Conservation (phyloP, 2,888 invertebrate genomes). For the Melieria omissa region DNA sequence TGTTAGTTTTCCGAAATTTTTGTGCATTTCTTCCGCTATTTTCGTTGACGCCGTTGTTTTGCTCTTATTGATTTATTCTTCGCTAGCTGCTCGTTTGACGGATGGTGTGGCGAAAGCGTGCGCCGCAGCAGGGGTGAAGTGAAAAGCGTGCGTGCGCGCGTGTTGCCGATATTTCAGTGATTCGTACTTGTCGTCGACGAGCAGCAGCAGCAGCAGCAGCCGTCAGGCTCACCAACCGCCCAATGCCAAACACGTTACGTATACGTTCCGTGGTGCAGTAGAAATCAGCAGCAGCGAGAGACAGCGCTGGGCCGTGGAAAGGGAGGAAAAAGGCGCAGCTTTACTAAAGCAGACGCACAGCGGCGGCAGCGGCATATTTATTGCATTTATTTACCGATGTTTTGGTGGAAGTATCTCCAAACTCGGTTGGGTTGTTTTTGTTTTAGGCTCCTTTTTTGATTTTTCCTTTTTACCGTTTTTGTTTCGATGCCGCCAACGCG, state of each 20-base stretch:
- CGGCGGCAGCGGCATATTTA: not conserved
- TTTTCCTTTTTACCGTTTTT: constrained; percentile 10
- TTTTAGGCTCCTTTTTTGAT: not conserved
- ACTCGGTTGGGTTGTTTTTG: not conserved
- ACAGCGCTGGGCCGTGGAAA: not conserved
- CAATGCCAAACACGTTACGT: not conserved
- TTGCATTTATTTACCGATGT: no score
- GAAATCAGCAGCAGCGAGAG: not conserved
- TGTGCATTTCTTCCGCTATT: constrained; percentile 1
- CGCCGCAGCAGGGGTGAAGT: not conserved
- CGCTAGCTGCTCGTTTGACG: not conserved
- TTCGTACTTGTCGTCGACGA: constrained; percentile 4
- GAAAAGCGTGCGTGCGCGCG: constrained; percentile 29
- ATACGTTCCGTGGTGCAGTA: constrained; percentile 1
- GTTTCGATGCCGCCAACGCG: constrained; percentile 43
- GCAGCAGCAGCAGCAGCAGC: constrained; percentile 8
- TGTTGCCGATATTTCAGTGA: constrained; percentile 34
- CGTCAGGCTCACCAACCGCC: constrained; percentile 8
- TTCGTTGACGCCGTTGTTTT: constrained; percentile 6
- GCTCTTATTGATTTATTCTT: constrained; percentile 18
- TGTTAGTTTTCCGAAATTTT: not conserved
- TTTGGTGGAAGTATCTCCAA: not conserved
- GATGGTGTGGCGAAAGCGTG: not conserved
- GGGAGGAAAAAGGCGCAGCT: not conserved
- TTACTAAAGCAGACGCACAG: not conserved